Percentiles rank a stretch among this genome's conserved stretches.
Evolutionary conservation across 1,140 invertebrate species (phyloP).

Genomic region (Mizuhopecten yessoensis): DNA sequence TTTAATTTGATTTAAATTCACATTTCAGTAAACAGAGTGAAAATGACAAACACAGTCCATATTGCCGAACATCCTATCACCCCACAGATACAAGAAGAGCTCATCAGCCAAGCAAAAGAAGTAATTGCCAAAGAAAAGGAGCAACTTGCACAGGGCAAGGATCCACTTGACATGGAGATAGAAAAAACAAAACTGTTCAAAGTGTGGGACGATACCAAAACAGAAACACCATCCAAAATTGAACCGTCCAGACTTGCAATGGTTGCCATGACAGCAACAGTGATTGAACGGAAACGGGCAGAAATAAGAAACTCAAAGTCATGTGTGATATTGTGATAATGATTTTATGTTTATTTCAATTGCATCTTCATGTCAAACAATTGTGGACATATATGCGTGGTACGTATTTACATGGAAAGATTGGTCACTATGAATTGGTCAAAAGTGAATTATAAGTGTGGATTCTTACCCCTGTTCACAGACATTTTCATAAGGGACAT

Average conservation of each 20-base stretch:
- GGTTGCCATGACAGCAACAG: conserved; percentile 14
- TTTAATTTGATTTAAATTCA: no score
- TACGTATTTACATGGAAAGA: no score
- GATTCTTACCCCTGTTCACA: no score
- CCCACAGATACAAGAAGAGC: conserved; percentile 30
- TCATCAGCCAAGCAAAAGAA: conserved; percentile 53
- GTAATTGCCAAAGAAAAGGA: conserved; percentile 54
- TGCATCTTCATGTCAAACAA: no score
- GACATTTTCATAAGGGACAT: no score
- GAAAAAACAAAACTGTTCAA: conserved; percentile 53
- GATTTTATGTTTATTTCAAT: no score
- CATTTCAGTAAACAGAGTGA: conserved; percentile 62
- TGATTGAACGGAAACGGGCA: conserved; percentile 29
- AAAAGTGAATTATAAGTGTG: no score
- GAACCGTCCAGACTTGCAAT: conserved; percentile 42
- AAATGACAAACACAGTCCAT: conserved; percentile 50
- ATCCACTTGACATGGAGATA: conserved; percentile 53
- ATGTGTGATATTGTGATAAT: conserved; percentile 49
- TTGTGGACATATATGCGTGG: no score
- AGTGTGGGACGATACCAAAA: conserved; percentile 27
- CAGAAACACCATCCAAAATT: neutral
- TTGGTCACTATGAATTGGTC: no score
- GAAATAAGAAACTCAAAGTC: conserved; percentile 50
- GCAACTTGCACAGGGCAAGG: conserved; percentile 50
- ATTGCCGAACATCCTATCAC: conserved; percentile 59